These are phyloP conservation scores for Tetramorium bicarinatum DNA, from an alignment of 2,888 invertebrate genomes.

Conservation along the genomic window DNA sequence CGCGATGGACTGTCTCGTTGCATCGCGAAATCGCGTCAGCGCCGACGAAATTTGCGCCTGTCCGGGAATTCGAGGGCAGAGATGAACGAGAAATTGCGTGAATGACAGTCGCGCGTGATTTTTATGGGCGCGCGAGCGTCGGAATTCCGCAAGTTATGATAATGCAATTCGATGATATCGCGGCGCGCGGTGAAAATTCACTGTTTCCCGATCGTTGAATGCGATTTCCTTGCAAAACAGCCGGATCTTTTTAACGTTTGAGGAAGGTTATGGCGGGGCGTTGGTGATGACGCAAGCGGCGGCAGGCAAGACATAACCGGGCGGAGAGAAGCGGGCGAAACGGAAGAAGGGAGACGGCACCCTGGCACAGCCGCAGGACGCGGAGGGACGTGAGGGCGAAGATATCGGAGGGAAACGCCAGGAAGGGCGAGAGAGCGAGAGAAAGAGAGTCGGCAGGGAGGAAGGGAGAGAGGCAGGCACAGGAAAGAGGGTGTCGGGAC, in stretches of 20 bases:
- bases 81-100: background rate
- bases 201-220: background rate
- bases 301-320: constrained; percentile 66
- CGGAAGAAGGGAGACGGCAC: constrained; percentile 74
- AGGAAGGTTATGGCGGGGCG: constrained; percentile 78
- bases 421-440: constrained; percentile 39
- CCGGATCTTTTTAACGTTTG: constrained; percentile 63
- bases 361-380: constrained; percentile 61
- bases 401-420: constrained; percentile 61
- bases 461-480: constrained; percentile 67
- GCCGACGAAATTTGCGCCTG: background rate
- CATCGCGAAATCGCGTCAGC: background rate
- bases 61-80: background rate
- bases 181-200: background rate
- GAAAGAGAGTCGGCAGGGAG: background rate
- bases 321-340: constrained; percentile 62
- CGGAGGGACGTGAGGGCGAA: constrained; percentile 60
- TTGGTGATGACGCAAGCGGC: constrained; percentile 71
- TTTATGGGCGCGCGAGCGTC: background rate
- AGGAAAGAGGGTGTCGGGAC: constrained; percentile 81
- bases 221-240: constrained; percentile 13
- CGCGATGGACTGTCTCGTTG: background rate
- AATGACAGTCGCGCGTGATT: background rate
- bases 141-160: background rate
- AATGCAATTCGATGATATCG: background rate